Evolutionary conservation across 2,113 vertebrate genomes (phyloP), one percentile per base, ranked within the genome.

Genomic region (Apodemus speciosus): DNA sequence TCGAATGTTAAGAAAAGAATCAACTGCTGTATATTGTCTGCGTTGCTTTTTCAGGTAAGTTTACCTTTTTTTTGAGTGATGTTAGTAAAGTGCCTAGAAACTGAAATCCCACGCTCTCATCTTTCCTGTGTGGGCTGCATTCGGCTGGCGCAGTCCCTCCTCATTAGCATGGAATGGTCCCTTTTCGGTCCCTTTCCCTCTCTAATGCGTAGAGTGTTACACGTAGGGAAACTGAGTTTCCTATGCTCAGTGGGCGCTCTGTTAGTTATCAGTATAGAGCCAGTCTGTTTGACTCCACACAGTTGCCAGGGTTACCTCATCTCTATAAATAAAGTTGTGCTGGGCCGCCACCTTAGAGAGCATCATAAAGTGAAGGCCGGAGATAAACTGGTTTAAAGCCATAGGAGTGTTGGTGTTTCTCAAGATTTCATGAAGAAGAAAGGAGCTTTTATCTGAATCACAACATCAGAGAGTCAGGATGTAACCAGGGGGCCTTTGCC

Each of bases 11-110:
- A 81, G 90, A 96, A 99, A 93, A 98, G 98, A 89, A 98, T 97
- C 76, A 98, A 98, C 88, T 98, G 98, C 96, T 99, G 99, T 95
- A 98, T 98, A 92, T 98, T 99, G 73, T 99, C 99, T 94, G 98
- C 99, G 20, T 75, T 98, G 80, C 98, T 99, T 84, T 99, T 99
- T 96, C 99, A 99, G 99, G 99, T 99, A 99, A 97, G 73, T 84
- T 86, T 38, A 2, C 53, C 10, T 53, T 53, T 18, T 60, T 64
- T 35, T 51, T 38, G 7, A 73, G 30, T 56, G 53, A 58, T 35
- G 8, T 14, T 27, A 30, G 25, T 43, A n/a, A 58, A 13, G 49
- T 53, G 85, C 32, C 18, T 66, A 86, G 43, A 46, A 46, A 46
- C 43, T 46, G 43, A 46, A 46, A 46, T 46, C 43, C 43, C 43